Conservation (phyloP, 2,888 invertebrate species). For the Zonitis immaculata region DNA sequence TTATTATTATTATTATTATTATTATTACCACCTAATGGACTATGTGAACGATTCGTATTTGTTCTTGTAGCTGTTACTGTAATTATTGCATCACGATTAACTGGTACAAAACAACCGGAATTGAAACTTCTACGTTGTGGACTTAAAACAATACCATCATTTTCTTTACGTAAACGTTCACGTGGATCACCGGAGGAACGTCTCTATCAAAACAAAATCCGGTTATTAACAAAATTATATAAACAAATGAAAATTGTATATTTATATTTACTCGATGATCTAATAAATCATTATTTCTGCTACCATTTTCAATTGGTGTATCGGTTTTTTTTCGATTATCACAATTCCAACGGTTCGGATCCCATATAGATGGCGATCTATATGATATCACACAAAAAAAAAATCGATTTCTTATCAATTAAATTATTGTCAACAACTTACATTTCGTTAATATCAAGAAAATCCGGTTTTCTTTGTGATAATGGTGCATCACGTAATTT, state of each 20-base stretch:
- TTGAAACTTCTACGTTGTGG: conserved; percentile 84
- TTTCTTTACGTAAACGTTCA: conserved; percentile 76
- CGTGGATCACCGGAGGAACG: conserved; percentile 65
- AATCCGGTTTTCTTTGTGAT: conserved; percentile 68
- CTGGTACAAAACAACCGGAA: conserved; percentile 77
- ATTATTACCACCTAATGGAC: conserved; percentile 34
- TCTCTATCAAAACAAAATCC: conserved; percentile 42
- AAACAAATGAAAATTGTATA: too few relatives aligned
- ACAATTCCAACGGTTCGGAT: conserved; percentile 48
- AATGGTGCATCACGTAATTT: conserved; percentile 65
- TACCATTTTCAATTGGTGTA: conserved; percentile 60
- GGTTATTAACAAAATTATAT: too few relatives aligned
- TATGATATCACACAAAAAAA: too few relatives aligned
- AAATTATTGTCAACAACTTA: conserved; percentile 45
- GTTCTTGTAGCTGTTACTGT: conserved; percentile 25
- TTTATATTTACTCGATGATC: conserved; percentile 55
- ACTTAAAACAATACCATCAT: conserved; percentile 77
- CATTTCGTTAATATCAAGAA: conserved; percentile 57
- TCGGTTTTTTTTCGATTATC: conserved; percentile 55
- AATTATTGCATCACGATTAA: conserved; percentile 40
- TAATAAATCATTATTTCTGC: conserved; percentile 53
- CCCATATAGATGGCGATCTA: conserved; percentile 32
- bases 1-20: conserved; percentile 7
- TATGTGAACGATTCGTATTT: conserved; percentile 30
- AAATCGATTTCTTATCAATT: too few relatives aligned